phyloP scores from a whole-genome alignment of 1,140 invertebrate species.

The Zaprionus davidi region DNA sequence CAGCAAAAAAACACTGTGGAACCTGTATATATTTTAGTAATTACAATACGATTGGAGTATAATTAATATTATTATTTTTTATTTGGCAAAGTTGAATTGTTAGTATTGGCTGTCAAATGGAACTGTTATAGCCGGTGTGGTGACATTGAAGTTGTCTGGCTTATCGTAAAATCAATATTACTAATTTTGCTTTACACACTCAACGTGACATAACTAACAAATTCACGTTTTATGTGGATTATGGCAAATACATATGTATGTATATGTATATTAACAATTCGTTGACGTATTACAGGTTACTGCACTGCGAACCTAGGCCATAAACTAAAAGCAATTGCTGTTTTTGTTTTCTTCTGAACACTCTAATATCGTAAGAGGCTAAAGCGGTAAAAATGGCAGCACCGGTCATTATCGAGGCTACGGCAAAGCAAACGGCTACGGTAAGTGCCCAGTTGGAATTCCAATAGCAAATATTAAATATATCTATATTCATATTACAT shows the following conservation, averaged over 20 bases:
- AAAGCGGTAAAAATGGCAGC: slow-evolving; percentile 85
- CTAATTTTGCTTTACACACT: slow-evolving; percentile 62
- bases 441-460: slow-evolving; percentile 85
- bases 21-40: slow-evolving; percentile 13
- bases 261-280: not conserved
- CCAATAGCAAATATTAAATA: not conserved
- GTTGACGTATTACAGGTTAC: slow-evolving; percentile 4
- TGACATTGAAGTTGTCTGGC: slow-evolving; percentile 31
- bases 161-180: slow-evolving; percentile 73
- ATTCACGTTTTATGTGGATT: slow-evolving; percentile 8
- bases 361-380: slow-evolving; percentile 55
- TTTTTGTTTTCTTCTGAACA: slow-evolving; percentile 4
- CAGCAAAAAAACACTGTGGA: slow-evolving; percentile 20
- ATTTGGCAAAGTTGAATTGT: not conserved
- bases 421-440: slow-evolving; percentile 91
- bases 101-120: not conserved
- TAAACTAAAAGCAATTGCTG: slow-evolving; percentile 5
- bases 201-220: slow-evolving; percentile 62
- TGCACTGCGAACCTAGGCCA: not conserved
- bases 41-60: not conserved
- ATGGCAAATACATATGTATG: not conserved
- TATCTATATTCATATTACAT: slow-evolving; percentile 3
- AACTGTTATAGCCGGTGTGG: slow-evolving; percentile 12
- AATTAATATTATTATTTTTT: not conserved
- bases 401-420: slow-evolving; percentile 90